phyloP scores from a whole-genome alignment of 2,797 vertebrate genomes.

The Bovichtus variegatus region DNA sequence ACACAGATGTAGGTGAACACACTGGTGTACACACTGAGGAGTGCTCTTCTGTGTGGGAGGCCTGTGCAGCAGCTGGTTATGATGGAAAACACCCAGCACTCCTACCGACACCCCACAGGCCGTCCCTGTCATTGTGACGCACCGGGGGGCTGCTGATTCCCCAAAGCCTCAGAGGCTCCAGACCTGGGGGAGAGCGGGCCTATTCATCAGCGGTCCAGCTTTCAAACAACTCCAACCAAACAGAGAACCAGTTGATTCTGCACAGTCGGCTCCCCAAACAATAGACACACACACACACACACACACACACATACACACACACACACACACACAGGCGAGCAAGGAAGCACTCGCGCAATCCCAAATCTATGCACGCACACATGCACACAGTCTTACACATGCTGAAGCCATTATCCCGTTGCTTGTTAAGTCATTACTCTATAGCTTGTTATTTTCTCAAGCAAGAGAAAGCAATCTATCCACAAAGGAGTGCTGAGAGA shows the following conservation, averaged over 20 bases:
- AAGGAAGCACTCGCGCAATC: slow-evolving; percentile 54
- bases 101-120: slow-evolving; percentile 69
- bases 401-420: slow-evolving; percentile 87
- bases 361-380: slow-evolving; percentile 60
- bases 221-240: slow-evolving; percentile 77
- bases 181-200: slow-evolving; percentile 52
- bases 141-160: slow-evolving; percentile 50
- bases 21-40: slow-evolving; percentile 12
- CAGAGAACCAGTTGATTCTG: slow-evolving; percentile 69
- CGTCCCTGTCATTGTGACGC: slow-evolving; percentile 72
- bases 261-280: slow-evolving; percentile 76
- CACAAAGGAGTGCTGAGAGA: slow-evolving; percentile 84
- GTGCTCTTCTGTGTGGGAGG: slow-evolving; percentile 69
- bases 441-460: slow-evolving; percentile 88
- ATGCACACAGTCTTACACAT: slow-evolving; percentile 76
- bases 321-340: slow-evolving; percentile 46
- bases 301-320: no score
- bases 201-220: slow-evolving; percentile 69
- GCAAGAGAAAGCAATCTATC: slow-evolving; percentile 84
- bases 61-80: slow-evolving; percentile 76
- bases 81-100: slow-evolving; percentile 80
- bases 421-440: slow-evolving; percentile 88
- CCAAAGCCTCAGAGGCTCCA: slow-evolving; percentile 59
- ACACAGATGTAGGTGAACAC: slow-evolving; percentile 49
- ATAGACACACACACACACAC: slow-evolving; percentile 57